Evolutionary conservation across 2,113 vertebrate species (phyloP).

Genomic region (Nymphicus hollandicus): DNA sequence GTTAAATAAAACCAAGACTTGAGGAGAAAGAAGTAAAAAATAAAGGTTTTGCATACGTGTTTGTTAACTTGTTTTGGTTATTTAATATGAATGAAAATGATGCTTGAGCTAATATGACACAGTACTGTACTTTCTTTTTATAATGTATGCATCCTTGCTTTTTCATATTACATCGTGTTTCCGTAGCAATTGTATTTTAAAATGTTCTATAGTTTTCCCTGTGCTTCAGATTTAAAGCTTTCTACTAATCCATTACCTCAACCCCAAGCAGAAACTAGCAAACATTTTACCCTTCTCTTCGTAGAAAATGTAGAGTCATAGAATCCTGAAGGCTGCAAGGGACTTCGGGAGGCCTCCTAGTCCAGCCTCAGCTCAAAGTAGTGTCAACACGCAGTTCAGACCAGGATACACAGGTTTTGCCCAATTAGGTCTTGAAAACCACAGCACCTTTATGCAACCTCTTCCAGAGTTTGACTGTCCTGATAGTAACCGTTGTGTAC

Average conservation of each 20-base stretch:
- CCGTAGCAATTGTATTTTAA: not conserved
- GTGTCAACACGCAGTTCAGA: not conserved
- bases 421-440: not conserved
- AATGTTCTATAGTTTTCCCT: not conserved
- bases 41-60: not conserved
- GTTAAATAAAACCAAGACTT: slow-evolving; percentile 26
- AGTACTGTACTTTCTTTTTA: not conserved
- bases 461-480: not conserved
- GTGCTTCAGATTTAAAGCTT: not conserved
- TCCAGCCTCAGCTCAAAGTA: not conserved
- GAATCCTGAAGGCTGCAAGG: not conserved
- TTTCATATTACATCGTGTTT: not conserved
- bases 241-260: not conserved
- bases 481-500: not conserved
- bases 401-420: not conserved
- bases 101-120: not conserved
- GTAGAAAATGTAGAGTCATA: not conserved
- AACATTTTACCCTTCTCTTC: not conserved
- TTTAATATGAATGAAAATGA: not conserved
- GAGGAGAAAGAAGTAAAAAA: slow-evolving; percentile 20
- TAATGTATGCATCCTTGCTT: not conserved
- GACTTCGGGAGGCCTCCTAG: not conserved
- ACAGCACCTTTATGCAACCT: not conserved
- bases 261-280: fast-evolving
- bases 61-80: not conserved